Base-by-base conservation (phyloP, 2,113 vertebrate genomes). In the Cyrtonyx montezumae region DNA sequence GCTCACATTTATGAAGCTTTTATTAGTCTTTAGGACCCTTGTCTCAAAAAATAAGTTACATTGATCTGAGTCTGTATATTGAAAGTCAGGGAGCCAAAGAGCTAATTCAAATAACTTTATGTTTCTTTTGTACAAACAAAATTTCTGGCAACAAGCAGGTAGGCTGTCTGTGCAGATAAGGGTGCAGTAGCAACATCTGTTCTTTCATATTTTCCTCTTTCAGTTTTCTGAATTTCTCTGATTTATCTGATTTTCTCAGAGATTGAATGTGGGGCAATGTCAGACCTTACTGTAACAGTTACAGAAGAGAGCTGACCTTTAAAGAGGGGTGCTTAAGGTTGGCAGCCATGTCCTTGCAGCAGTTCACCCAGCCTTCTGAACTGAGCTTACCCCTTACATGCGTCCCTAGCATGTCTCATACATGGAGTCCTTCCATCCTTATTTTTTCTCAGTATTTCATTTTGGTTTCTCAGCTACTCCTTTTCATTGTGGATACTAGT, bases 321-420 rank as follows among this genome's bases (percentile, higher is more conserved):
- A 42, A 79, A 43, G 13, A 61, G 3, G 6, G 62, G 3, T 40
- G 5, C 32, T 55, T 30, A 13, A 40, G 5, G 4, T 51, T 63
- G 13, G 21, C 19, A 74, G 10, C 6, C 58, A 8, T 71, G 68
- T 42, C 63, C 21, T 91, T 87, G 22, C 51, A 87, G 22, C 7
- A 67, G 26, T 59, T 71, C 18, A 36, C 30, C 5, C 34, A 13
- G 20, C 62, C 17, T 84, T 79, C 58, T 65, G 63, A 76, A 76
- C 9, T 73, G 28, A 7, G 11, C 20, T 82, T 84, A 78, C 46
- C 16, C 9, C 1, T 0, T 30, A 21, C 2, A 1, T 26, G 2
- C 77, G 21, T 79, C 46, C 42, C 26, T 59, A 53, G 6, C 10
- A 19, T 36, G 32, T 68, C 40, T 87, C 22, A 22, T 61, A 28